phyloP scores from a whole-genome alignment of 2,113 vertebrate genomes.

The Eclectus roratus region DNA sequence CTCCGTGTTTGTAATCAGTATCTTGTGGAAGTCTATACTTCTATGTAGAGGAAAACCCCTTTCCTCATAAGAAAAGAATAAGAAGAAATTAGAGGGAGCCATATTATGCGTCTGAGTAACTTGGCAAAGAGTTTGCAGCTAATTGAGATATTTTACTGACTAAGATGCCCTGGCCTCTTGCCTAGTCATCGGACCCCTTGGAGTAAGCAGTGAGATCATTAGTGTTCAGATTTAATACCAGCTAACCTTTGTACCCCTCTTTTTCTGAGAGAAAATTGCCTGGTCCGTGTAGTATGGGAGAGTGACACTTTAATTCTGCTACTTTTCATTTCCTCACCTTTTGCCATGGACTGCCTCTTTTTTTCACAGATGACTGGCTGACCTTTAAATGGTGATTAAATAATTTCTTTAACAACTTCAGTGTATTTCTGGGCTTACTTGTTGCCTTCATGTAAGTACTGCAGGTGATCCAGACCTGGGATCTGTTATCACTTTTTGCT shows the following conservation, averaged over 20 bases:
- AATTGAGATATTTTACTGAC: slow-evolving; percentile 71
- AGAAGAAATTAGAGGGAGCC: not conserved
- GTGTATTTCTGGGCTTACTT: slow-evolving; percentile 59
- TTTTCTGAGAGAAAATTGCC: slow-evolving; percentile 50
- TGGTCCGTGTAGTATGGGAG: slow-evolving; percentile 54
- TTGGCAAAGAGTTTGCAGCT: slow-evolving; percentile 63
- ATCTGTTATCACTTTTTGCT: not conserved
- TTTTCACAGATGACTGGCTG: slow-evolving; percentile 65
- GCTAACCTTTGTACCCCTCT: slow-evolving; percentile 45
- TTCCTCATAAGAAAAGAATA: not conserved
- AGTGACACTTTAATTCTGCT: slow-evolving; percentile 70
- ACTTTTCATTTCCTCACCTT: slow-evolving; percentile 38
- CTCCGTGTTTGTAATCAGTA: not conserved
- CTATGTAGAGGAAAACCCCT: not conserved
- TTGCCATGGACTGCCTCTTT: not conserved
- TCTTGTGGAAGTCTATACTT: not conserved
- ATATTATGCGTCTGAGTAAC: slow-evolving; percentile 36
- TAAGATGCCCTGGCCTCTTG: slow-evolving; percentile 62
- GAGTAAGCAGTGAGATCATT: slow-evolving; percentile 73
- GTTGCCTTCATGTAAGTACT: not conserved
- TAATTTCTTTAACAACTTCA: slow-evolving; percentile 80
- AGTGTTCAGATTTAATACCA: slow-evolving; percentile 70
- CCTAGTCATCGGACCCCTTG: slow-evolving; percentile 63
- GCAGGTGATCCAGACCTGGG: not conserved
- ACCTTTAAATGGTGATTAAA: slow-evolving; percentile 72